Percentiles rank a stretch among this genome's conserved stretches.
Conservation (phyloP, 2,797 vertebrate genomes). For the Eulemur mongoz region DNA sequence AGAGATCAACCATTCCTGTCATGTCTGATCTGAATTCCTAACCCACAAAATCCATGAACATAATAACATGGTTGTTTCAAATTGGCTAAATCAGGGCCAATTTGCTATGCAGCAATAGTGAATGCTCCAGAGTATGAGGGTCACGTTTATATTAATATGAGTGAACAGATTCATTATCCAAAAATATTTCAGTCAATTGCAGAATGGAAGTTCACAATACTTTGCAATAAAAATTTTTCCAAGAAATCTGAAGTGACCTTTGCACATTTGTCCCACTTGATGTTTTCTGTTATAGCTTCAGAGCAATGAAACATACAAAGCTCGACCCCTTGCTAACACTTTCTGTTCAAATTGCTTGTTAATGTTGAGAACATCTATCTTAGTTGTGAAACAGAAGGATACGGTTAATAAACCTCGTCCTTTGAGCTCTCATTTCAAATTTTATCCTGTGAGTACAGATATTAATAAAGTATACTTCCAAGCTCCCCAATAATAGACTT, state of each 20-base stretch:
- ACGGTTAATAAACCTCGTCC: background rate
- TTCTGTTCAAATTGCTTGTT: background rate
- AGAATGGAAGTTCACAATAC: background rate
- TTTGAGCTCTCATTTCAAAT: background rate
- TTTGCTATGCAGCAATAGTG: background rate
- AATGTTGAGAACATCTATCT: background rate
- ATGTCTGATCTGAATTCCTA: background rate
- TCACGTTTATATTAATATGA: background rate
- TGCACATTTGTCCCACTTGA: background rate
- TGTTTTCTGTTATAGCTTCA: background rate
- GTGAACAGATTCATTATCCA: background rate
- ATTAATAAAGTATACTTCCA: background rate
- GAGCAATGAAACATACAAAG: background rate
- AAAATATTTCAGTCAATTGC: background rate
- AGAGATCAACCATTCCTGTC: background rate
- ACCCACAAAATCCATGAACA: background rate
- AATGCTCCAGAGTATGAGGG: background rate
- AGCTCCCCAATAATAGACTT: background rate
- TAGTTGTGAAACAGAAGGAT: background rate
- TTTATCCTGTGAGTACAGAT: background rate
- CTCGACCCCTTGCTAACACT: background rate
- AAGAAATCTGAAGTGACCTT: background rate
- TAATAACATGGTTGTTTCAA: conserved; percentile 27
- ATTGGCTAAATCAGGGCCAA: background rate
- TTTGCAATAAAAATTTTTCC: conserved; percentile 23